phyloP scores from a whole-genome alignment of 2,113 vertebrate species.

The Charina bottae region DNA sequence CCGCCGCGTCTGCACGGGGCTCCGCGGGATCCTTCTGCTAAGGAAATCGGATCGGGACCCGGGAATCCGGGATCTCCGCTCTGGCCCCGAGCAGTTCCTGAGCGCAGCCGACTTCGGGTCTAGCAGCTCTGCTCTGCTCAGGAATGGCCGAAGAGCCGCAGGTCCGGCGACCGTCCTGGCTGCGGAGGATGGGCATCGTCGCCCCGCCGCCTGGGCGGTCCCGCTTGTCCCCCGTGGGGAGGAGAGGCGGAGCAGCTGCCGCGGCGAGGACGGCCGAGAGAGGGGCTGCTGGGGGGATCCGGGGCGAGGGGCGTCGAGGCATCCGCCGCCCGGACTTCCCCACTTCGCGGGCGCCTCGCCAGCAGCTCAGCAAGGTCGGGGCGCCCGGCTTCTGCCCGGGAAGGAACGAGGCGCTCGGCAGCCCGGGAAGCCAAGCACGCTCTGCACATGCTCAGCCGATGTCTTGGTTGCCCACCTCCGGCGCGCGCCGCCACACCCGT shows the following conservation, averaged over 20 bases:
- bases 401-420: background rate
- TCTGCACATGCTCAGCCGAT: background rate
- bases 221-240: no score
- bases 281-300: background rate
- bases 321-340: no score
- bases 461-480: no score
- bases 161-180: background rate
- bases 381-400: no score
- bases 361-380: no score
- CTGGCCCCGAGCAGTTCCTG: background rate
- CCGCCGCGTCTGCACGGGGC: no score
- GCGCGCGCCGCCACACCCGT: no score
- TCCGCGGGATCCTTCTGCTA: background rate
- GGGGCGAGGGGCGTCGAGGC: no score
- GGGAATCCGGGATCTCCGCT: background rate
- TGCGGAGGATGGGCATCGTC: background rate
- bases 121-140: background rate
- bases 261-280: background rate
- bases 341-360: no score
- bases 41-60: background rate
- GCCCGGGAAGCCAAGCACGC: background rate
- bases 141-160: background rate
- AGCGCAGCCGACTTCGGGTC: background rate
- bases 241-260: background rate
- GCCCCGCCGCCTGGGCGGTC: background rate